phyloP scores from a whole-genome alignment of 2,797 vertebrate species.

The Nannoperca australis region DNA sequence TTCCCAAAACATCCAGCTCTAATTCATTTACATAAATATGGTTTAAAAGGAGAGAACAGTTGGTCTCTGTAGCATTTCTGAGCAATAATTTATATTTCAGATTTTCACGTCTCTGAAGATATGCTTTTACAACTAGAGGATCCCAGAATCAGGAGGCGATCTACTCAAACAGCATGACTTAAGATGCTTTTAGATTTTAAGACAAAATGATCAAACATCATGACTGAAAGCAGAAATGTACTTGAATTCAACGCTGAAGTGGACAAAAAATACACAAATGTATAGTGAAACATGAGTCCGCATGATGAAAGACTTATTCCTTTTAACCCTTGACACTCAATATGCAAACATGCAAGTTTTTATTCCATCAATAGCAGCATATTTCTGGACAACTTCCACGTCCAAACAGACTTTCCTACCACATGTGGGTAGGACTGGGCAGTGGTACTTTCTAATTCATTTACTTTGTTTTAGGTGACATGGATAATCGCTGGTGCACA shows the following conservation, averaged over 20 bases:
- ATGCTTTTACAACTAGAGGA: neutral
- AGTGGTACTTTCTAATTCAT: slow-evolving; percentile 17
- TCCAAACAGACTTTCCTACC: slow-evolving; percentile 13
- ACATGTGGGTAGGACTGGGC: neutral
- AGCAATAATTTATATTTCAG: slow-evolving; percentile 24
- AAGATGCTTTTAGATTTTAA: slow-evolving; percentile 21
- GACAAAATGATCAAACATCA: slow-evolving; percentile 23
- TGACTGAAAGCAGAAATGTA: slow-evolving; percentile 22
- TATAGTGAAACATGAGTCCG: slow-evolving; percentile 13
- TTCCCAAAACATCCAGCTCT: slow-evolving; percentile 32
- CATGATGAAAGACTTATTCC: slow-evolving; percentile 24
- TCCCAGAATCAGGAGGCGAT: neutral
- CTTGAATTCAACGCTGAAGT: neutral
- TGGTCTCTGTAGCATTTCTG: slow-evolving; percentile 24
- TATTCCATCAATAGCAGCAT: slow-evolving; percentile 57
- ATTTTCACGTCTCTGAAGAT: slow-evolving; percentile 33
- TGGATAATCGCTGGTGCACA: slow-evolving; percentile 16
- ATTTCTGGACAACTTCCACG: slow-evolving; percentile 34
- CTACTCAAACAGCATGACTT: slow-evolving; percentile 6
- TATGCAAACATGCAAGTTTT: slow-evolving; percentile 50
- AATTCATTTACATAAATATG: slow-evolving; percentile 17
- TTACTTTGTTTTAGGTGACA: slow-evolving; percentile 20
- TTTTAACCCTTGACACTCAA: slow-evolving; percentile 35
- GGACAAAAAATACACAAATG: neutral
- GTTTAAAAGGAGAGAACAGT: neutral